Base-by-base conservation (phyloP, 2,888 invertebrate species). In the Trichogramma evanescens region DNA sequence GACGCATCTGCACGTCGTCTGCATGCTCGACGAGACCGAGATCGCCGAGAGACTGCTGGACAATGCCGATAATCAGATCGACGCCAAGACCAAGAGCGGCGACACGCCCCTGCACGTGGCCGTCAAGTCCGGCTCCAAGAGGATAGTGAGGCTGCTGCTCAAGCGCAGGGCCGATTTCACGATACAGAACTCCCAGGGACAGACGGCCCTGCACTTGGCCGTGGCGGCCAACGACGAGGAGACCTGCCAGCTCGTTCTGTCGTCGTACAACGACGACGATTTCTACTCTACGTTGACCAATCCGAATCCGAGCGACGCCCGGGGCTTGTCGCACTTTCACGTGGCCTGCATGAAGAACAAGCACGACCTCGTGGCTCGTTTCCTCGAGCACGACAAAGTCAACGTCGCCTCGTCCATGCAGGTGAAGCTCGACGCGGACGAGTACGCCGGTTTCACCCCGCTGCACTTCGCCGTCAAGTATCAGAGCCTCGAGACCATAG, bases 1-100 rank as follows among this genome's bases (percentile, higher is more conserved):
- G 4, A 55, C 55, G n/a, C 59, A 59, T 41, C 38, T 59, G 10
- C 59, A 59, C 13, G 51, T 55, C 39, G 51, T 51, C 13, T 59
- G 55, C 42, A 46, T 43, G 8, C 6, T 6, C 13, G 13, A 55
- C 7, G 55, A 39, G 9, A 1, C 39, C 41, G 46, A 38, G 26
- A 42, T 59, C n/a, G 46, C 51, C 39, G 50, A 51, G 8, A 42
- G 39, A 42, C 46, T 55, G 41, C 48, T 51, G 26, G n/a, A 41
- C 4, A 8, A 42, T 42, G 48, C 38, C 46, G 43, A 8, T 10
- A 6, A 8, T 7, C 50, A 45, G 5, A 50, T 51, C n/a, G 38
- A 43, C 5, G 10, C 7, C 8, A 26, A 26, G 26, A 59, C 50
- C 10, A 51, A 50, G n/a, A 5, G 6, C 6, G 48, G 43, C 2